Conservation (phyloP, 1,140 invertebrate genomes). For the Brachionus sp. region DNA sequence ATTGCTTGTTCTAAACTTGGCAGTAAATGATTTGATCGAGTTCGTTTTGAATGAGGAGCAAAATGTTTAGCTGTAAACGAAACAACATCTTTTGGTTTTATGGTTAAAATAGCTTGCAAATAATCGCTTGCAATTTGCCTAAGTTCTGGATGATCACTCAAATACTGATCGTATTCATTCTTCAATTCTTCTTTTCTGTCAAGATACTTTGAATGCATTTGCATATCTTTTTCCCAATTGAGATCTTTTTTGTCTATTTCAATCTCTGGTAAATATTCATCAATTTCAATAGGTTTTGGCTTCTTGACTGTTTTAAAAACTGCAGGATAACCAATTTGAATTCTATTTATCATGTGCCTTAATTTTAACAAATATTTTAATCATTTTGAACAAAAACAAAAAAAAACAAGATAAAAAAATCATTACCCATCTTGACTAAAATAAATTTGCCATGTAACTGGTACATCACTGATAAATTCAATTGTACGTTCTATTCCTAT, state of each 20-base stretch:
- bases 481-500: conserved; percentile 53
- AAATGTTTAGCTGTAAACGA: conserved; percentile 59
- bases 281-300: conserved; percentile 54
- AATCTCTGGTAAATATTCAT: conserved; percentile 56
- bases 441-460: conserved; percentile 59
- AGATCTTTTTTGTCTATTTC: conserved; percentile 55
- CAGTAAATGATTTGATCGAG: conserved; percentile 49
- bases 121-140: conserved; percentile 57
- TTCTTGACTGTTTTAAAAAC: conserved; percentile 55
- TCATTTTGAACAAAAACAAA: too few species aligned
- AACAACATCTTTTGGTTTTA: conserved; percentile 58
- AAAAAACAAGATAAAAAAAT: too few species aligned
- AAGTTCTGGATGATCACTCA: conserved; percentile 58
- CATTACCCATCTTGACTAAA: conserved; percentile 56
- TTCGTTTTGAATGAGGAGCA: conserved; percentile 51
- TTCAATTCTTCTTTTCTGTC: conserved; percentile 57
- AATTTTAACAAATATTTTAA: background rate
- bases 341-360: conserved; percentile 57
- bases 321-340: conserved; percentile 59
- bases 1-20: background rate
- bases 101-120: conserved; percentile 57
- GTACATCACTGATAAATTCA: conserved; percentile 56
- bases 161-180: conserved; percentile 55
- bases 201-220: conserved; percentile 57
- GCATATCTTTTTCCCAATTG: conserved; percentile 58